phyloP scores from a whole-genome alignment of 1,140 invertebrate species.

The Conus betulinus region DNA sequence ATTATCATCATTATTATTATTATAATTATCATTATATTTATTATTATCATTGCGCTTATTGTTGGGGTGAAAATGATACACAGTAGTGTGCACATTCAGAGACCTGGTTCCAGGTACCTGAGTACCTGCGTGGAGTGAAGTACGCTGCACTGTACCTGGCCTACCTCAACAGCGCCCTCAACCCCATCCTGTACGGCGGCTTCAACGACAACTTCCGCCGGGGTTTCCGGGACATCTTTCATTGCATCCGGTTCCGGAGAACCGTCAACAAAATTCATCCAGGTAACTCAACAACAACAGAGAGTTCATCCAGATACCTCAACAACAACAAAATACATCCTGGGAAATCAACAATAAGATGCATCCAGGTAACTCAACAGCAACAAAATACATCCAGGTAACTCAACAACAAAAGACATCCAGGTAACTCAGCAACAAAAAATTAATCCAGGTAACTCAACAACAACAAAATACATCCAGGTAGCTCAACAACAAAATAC shows the following conservation, averaged over 20 bases:
- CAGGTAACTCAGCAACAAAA: too few relatives aligned
- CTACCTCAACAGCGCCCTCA: conserved; percentile 78
- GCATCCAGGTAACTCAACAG: too few relatives aligned
- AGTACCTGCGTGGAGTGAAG: conserved; percentile 73
- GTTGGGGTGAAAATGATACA: not conserved
- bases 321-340: too few relatives aligned
- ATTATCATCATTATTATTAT: not conserved
- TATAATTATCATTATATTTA: too few relatives aligned
- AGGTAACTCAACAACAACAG: conserved; percentile 5
- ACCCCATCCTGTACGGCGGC: conserved; percentile 79
- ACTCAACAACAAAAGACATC: too few relatives aligned
- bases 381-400: too few relatives aligned
- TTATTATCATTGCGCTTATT: not conserved
- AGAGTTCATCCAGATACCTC: too few relatives aligned
- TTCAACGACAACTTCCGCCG: conserved; percentile 76
- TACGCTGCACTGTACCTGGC: conserved; percentile 77
- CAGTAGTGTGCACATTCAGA: too few relatives aligned
- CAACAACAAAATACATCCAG: too few relatives aligned
- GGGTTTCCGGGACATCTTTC: conserved; percentile 66
- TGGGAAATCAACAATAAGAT: too few relatives aligned
- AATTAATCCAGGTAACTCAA: too few relatives aligned
- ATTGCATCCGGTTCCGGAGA: conserved; percentile 45
- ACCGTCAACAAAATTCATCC: conserved; percentile 56
- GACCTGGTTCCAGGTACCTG: conserved; percentile 65
- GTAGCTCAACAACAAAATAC: too few relatives aligned